Evolutionary conservation across 2,888 invertebrate species (phyloP).

Genomic region (Nymphalis urticae): DNA sequence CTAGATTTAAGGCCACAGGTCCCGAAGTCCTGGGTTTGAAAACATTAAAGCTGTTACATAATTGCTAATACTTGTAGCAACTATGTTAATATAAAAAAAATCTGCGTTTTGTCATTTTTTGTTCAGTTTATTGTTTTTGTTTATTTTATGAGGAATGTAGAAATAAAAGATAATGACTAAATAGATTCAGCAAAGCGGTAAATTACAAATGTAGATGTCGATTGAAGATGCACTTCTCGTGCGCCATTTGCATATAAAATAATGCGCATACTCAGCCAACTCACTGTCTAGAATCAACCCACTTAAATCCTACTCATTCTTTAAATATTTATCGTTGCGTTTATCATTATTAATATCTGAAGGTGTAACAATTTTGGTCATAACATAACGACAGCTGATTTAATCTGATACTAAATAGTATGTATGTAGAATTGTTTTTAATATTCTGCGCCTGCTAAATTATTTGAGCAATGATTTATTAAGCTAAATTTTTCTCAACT

Average conservation of each 20-base stretch:
- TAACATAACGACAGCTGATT: neutral
- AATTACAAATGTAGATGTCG: constrained; percentile 7
- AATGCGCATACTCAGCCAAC: constrained; percentile 17
- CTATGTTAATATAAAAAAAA: too few relatives aligned
- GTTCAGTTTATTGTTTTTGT: too few relatives aligned
- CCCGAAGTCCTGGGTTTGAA: too few relatives aligned
- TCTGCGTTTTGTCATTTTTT: too few relatives aligned
- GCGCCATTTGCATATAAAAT: constrained; percentile 25
- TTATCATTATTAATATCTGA: neutral
- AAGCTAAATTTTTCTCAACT: neutral
- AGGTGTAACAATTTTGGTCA: constrained; percentile 2
- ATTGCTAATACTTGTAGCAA: too few relatives aligned
- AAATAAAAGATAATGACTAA: neutral
- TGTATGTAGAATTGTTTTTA: neutral
- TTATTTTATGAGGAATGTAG: neutral
- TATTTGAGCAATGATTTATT: neutral
- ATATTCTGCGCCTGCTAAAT: neutral
- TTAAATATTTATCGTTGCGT: neutral
- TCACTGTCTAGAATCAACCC: constrained; percentile 5
- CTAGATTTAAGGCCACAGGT: too few relatives aligned
- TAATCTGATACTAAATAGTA: neutral
- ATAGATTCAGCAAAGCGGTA: neutral
- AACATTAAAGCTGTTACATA: too few relatives aligned
- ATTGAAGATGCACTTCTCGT: constrained; percentile 14
- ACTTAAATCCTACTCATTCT: constrained; percentile 1